Percentiles rank a stretch among this genome's conserved stretches.
These are phyloP conservation scores for Trichonephila clavipes DNA, from an alignment of 1,140 invertebrate species.

Conservation along the genomic window DNA sequence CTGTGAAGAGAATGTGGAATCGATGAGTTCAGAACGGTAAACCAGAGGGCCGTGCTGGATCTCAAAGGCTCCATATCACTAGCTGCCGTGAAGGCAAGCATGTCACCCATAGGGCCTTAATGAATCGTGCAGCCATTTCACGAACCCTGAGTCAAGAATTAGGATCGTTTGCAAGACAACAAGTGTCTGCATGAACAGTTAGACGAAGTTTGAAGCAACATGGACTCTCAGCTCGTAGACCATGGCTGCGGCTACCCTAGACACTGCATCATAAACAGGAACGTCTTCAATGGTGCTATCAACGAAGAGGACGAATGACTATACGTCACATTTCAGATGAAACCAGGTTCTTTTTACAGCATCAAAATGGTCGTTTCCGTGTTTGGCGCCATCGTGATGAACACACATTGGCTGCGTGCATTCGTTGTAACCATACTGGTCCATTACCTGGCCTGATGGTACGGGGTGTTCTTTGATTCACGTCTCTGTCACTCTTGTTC, in stretches of 20 bases:
- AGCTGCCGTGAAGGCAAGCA: no score
- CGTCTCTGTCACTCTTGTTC: background rate
- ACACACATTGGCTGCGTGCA: background rate
- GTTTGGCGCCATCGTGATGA: background rate
- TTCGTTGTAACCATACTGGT: background rate
- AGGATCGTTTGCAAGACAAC: background rate
- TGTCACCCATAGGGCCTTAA: no score
- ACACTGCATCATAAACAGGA: slow-evolving; percentile 3
- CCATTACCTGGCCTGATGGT: background rate
- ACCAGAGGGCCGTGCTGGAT: no score
- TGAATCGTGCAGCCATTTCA: background rate
- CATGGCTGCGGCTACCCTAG: slow-evolving; percentile 48
- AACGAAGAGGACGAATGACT: background rate
- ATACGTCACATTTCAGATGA: background rate
- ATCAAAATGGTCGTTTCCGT: background rate
- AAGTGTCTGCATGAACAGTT: slow-evolving; percentile 41
- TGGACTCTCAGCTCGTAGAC: slow-evolving; percentile 30
- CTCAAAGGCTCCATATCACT: no score
- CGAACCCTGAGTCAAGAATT: background rate
- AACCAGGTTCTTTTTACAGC: background rate
- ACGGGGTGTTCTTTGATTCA: background rate
- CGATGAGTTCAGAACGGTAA: no score
- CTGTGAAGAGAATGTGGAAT: no score
- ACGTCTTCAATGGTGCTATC: no score
- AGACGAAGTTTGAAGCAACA: slow-evolving; percentile 15